Evolutionary conservation across 2,113 vertebrate genomes (phyloP).

Genomic region (Corydoras sp.): DNA sequence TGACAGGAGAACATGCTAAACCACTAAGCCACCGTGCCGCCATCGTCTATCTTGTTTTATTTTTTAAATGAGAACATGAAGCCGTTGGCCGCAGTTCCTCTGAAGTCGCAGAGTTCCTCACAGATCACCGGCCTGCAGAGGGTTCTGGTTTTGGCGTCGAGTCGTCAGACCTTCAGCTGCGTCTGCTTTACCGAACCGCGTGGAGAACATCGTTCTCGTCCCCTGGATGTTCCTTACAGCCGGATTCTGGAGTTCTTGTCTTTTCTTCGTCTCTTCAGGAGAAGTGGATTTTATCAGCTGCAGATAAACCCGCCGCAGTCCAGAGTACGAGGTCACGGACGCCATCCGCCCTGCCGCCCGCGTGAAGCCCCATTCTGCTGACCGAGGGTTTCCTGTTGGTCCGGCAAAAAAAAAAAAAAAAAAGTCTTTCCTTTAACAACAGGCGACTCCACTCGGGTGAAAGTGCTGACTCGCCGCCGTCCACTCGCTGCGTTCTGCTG

Average conservation of each 20-base stretch:
- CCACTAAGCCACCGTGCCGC: too few relatives aligned
- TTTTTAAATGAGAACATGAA: too few relatives aligned
- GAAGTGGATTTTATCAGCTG: constrained; percentile 18
- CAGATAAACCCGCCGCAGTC: constrained; percentile 1
- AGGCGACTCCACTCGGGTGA: constrained; percentile 36
- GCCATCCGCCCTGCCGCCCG: constrained; percentile 37
- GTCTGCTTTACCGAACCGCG: too few relatives aligned
- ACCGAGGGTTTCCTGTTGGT: constrained; percentile 54
- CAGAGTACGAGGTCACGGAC: constrained; percentile 31
- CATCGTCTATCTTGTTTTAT: too few relatives aligned
- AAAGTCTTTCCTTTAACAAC: constrained; percentile 39
- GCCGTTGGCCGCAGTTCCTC: too few relatives aligned
- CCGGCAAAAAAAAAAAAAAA: constrained; percentile 17
- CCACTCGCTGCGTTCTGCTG: constrained; percentile 31
- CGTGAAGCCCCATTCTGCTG: constrained; percentile 56
- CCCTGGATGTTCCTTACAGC: neutral
- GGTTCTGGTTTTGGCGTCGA: too few relatives aligned
- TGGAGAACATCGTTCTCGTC: too few relatives aligned
- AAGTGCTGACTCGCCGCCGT: constrained; percentile 50
- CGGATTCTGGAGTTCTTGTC: too few relatives aligned
- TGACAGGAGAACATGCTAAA: too few relatives aligned
- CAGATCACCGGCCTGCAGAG: too few relatives aligned
- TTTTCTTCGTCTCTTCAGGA: neutral
- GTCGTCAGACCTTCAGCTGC: too few relatives aligned
- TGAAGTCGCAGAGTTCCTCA: too few relatives aligned